Evolutionary conservation across 2,888 invertebrate species (phyloP).

Genomic region (Philereme transversata): DNA sequence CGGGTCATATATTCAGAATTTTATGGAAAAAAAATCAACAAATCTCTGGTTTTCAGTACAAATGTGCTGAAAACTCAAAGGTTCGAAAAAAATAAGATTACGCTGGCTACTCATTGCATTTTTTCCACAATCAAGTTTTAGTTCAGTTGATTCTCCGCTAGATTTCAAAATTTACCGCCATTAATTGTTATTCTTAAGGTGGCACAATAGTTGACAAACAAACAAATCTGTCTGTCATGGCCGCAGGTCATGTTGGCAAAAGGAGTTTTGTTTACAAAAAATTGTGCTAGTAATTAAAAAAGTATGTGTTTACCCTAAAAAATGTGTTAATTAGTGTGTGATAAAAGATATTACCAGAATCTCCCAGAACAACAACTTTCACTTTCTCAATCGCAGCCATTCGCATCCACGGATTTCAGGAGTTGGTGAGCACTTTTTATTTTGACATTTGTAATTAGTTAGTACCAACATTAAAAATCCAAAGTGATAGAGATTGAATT

Average conservation of each 20-base stretch:
- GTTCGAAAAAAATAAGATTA: no score
- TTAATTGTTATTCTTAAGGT: conserved; percentile 48
- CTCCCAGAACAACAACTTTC: conserved; percentile 95
- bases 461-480: conserved; percentile 39
- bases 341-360: conserved; percentile 87
- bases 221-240: conserved; percentile 63
- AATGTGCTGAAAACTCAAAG: no score
- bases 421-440: conserved; percentile 61
- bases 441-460: conserved; percentile 50
- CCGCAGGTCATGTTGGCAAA: conserved; percentile 62
- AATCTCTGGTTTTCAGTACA: no score
- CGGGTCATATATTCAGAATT: no score
- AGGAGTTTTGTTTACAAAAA: conserved; percentile 20
- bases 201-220: conserved; percentile 45
- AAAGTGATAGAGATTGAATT: conserved; percentile 3
- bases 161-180: conserved; percentile 46
- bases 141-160: no score
- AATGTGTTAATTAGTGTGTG: conserved; percentile 47
- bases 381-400: conserved; percentile 95
- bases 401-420: conserved; percentile 79
- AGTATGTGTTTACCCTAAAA: neutral
- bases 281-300: conserved; percentile 2
- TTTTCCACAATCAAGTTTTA: no score
- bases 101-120: no score
- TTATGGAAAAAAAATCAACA: no score